Conservation (phyloP, 2,888 invertebrate species). For the Andrena trimmerana region DNA sequence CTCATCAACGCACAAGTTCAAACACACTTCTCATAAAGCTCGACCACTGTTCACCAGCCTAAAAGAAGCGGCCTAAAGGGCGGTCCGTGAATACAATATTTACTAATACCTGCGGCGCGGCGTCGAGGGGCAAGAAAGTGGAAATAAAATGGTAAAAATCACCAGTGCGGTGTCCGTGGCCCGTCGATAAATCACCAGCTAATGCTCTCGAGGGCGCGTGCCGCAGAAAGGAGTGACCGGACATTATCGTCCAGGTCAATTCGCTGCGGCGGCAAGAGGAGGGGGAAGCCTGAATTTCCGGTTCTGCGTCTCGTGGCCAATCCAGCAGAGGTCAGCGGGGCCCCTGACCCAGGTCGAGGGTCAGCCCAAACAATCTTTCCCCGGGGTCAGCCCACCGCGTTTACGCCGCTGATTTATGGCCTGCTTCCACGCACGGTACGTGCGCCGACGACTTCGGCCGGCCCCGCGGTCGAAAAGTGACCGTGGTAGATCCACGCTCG, state of each 20-base stretch:
- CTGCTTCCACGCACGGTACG: conserved; percentile 56
- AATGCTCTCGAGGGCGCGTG: conserved; percentile 77
- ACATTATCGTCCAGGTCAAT: conserved; percentile 81
- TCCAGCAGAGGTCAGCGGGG: conserved; percentile 63
- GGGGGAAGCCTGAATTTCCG: conserved; percentile 73
- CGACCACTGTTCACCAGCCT: not conserved
- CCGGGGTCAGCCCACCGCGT: conserved; percentile 82
- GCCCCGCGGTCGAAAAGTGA: conserved; percentile 60
- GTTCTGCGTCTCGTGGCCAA: conserved; percentile 72
- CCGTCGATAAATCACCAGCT: conserved; percentile 79
- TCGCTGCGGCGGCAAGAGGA: conserved; percentile 22
- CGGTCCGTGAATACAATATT: conserved; percentile 29
- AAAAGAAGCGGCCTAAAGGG: not conserved
- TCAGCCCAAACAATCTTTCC: conserved; percentile 84
- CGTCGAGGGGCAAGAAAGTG: conserved; percentile 47
- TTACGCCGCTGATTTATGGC: conserved; percentile 83
- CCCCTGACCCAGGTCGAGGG: conserved; percentile 79
- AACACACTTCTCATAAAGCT: conserved; percentile 7
- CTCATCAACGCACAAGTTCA: not conserved
- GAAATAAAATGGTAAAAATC: conserved; percentile 72
- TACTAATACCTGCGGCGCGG: conserved; percentile 44
- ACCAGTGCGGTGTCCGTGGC: conserved; percentile 39
- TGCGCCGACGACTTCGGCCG: conserved; percentile 31
- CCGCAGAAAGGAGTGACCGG: conserved; percentile 83
- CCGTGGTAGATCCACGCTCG: conserved; percentile 48